phyloP scores from a whole-genome alignment of 2,113 vertebrate genomes.

The Leptobrachium leishanense region DNA sequence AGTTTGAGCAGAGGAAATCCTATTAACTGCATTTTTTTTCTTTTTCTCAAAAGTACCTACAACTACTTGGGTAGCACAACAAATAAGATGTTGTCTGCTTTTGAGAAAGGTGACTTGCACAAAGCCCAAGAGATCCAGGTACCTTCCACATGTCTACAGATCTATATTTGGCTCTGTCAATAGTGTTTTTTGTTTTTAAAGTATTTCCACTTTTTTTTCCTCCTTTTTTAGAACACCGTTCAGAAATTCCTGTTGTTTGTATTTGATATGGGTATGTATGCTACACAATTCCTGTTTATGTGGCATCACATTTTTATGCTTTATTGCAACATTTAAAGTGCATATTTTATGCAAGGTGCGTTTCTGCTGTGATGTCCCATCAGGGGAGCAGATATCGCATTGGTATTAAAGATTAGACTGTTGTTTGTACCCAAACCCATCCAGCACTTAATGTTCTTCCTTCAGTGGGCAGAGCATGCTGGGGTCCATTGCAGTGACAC shows the following conservation, averaged over 20 bases:
- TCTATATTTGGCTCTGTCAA: too few relatives aligned
- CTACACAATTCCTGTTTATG: neutral
- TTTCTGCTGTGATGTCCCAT: too few relatives aligned
- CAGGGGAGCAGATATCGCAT: too few relatives aligned
- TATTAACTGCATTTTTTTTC: neutral
- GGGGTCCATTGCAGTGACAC: too few relatives aligned
- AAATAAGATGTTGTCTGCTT: slow-evolving; percentile 77
- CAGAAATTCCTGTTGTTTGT: slow-evolving; percentile 72
- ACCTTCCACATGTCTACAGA: slow-evolving; percentile 16
- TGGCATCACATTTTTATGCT: too few relatives aligned
- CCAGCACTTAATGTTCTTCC: too few relatives aligned
- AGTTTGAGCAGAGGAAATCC: neutral
- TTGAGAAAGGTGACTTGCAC: slow-evolving; percentile 68
- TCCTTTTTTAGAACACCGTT: slow-evolving; percentile 62
- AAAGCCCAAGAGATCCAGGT: slow-evolving; percentile 83
- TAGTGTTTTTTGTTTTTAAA: too few relatives aligned
- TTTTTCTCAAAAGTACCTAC: slow-evolving; percentile 77
- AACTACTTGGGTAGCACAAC: slow-evolving; percentile 81
- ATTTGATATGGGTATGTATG: slow-evolving; percentile 68
- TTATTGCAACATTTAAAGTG: too few relatives aligned
- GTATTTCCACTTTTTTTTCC: slow-evolving; percentile 18
- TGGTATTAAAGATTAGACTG: too few relatives aligned
- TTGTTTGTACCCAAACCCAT: too few relatives aligned
- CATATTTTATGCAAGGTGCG: too few relatives aligned
- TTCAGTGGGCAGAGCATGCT: too few relatives aligned